These are phyloP conservation scores for Anabas testudineus DNA, from an alignment of 2,797 vertebrate species.

Conservation along the genomic window DNA sequence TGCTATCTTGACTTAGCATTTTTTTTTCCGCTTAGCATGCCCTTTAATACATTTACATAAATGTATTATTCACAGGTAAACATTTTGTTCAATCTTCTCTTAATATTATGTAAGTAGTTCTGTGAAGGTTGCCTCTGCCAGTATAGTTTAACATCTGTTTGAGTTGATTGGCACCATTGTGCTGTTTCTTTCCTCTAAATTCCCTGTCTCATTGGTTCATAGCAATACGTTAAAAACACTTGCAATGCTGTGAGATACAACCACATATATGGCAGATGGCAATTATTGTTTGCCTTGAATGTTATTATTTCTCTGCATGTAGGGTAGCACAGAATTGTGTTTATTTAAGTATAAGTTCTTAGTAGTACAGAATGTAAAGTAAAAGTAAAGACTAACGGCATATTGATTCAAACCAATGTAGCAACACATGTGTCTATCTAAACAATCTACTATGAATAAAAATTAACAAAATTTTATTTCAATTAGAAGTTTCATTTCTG, in stretches of 20 bases:
- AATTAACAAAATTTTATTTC: not conserved
- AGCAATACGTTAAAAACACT: too few relatives aligned
- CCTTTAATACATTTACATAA: conserved; percentile 18
- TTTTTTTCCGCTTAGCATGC: conserved; percentile 27
- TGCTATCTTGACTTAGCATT: conserved; percentile 30
- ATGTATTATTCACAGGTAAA: conserved; percentile 23
- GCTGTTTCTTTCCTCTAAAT: conserved; percentile 41
- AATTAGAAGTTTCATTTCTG: not conserved
- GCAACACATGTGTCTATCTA: not conserved
- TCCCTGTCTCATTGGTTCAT: conserved; percentile 60
- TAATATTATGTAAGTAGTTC: conserved; percentile 13
- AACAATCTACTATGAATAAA: not conserved
- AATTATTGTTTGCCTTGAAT: not conserved
- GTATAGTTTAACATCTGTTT: conserved; percentile 45
- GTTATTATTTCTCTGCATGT: not conserved
- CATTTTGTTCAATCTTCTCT: conserved; percentile 16
- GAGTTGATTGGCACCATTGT: conserved; percentile 43
- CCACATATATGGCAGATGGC: not conserved
- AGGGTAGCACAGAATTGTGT: not conserved
- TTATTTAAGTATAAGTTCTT: not conserved
- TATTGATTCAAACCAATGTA: not conserved
- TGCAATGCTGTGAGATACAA: not conserved
- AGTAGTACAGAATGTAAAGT: not conserved
- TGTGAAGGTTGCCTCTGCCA: conserved; percentile 34
- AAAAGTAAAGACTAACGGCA: not conserved